These are phyloP conservation scores for Steinernema scapterisci DNA, from an alignment of 2,888 invertebrate species.

Conservation along the genomic window DNA sequence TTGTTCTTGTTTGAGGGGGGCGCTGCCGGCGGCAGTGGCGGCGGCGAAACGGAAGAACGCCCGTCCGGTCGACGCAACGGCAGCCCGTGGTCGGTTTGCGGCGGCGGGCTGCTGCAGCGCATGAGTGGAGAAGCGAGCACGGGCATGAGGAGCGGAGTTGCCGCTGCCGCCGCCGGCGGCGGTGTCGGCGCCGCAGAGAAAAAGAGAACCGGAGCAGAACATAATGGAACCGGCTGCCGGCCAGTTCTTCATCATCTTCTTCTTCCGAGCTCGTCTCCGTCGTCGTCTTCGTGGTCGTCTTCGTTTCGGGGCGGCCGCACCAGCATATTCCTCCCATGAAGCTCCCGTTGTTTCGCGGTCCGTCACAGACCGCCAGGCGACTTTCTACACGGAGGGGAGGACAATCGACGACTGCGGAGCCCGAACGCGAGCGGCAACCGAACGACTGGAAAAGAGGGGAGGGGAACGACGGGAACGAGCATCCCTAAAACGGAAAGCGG, in stretches of 20 bases:
- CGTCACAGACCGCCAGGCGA: no score
- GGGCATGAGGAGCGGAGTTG: background rate
- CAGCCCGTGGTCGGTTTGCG: background rate
- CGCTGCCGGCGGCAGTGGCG: background rate
- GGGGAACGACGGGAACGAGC: no score
- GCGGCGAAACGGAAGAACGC: conserved; percentile 28
- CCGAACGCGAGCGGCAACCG: background rate
- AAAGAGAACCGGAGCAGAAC: conserved; percentile 31
- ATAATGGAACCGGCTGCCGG: conserved; percentile 32
- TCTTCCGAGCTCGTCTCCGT: conserved; percentile 24
- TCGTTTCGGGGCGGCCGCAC: conserved; percentile 6
- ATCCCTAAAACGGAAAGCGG: background rate
- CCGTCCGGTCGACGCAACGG: background rate
- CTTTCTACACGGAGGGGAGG: no score
- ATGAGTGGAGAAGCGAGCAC: background rate
- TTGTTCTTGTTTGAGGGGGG: no score
- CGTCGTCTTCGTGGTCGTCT: background rate
- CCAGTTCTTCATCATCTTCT: conserved; percentile 25
- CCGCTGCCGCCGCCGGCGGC: conserved; percentile 3
- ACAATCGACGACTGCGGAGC: no score
- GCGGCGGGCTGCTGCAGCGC: background rate
- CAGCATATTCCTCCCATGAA: conserved; percentile 13
- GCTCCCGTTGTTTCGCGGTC: no score
- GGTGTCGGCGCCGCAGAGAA: conserved; percentile 22
- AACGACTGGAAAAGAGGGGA: no score